Conservation (phyloP, 2,113 vertebrate genomes). For the Peucedramus taeniatus region DNA sequence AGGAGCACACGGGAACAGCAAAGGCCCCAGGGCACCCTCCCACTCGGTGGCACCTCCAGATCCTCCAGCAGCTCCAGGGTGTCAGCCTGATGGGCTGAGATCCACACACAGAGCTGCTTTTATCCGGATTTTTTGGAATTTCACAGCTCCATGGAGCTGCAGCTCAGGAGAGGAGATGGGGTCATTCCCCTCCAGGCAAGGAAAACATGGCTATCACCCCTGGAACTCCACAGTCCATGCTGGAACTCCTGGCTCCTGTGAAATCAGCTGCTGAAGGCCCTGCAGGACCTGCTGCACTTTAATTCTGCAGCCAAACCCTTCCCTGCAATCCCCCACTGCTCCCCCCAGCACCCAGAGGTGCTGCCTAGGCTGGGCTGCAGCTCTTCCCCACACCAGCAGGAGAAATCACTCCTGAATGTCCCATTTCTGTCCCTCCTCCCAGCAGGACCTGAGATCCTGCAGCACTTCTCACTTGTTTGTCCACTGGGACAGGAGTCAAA, state of each 20-base stretch:
- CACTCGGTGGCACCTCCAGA: not conserved
- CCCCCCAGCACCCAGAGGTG: not conserved
- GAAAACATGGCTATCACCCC: fast-evolving
- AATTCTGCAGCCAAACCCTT: not conserved
- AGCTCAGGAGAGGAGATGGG: not conserved
- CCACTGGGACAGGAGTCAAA: fast-evolving
- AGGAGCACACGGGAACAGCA: not conserved
- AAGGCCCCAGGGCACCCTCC: not conserved
- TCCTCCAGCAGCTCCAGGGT: not conserved
- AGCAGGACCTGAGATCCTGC: not conserved
- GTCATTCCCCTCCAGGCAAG: not conserved
- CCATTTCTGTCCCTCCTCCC: not conserved
- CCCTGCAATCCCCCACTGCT: no score
- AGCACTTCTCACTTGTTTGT: not conserved
- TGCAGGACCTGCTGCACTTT: fast-evolving
- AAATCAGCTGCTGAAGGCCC: not conserved
- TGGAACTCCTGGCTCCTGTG: not conserved
- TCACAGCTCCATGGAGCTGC: not conserved
- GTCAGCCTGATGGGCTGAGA: not conserved
- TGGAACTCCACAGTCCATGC: fast-evolving
- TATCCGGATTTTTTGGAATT: fast-evolving
- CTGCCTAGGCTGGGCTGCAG: not conserved
- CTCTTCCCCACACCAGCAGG: fast-evolving
- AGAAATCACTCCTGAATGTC: fast-evolving
- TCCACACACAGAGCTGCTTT: not conserved